Evolutionary conservation across 2,797 vertebrate species (phyloP).

Genomic region (Caiman crocodilus): DNA sequence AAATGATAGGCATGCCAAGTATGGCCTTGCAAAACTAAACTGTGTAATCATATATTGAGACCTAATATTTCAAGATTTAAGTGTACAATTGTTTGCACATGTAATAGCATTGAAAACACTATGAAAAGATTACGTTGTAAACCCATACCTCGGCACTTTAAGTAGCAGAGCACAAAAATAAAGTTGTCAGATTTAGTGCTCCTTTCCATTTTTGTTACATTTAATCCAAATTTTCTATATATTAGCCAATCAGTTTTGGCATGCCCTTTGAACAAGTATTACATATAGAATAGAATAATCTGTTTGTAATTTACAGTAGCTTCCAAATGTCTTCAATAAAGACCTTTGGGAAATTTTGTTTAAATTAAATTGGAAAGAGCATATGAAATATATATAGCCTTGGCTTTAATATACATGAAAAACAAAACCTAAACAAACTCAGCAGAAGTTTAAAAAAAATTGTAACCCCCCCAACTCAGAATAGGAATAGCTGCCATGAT

Average conservation of each 20-base stretch:
- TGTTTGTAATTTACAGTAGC: neutral
- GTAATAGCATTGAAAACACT: slow-evolving; percentile 44
- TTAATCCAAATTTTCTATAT: slow-evolving; percentile 27
- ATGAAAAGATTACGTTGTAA: neutral
- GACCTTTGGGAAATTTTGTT: no score
- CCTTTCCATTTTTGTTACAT: slow-evolving; percentile 32
- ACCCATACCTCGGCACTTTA: neutral
- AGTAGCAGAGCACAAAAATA: neutral
- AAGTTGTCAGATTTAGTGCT: neutral
- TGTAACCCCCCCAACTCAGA: neutral
- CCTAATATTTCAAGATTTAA: slow-evolving; percentile 51
- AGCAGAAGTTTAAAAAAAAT: slow-evolving; percentile 38
- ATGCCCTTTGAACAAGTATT: slow-evolving; percentile 14
- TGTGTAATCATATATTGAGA: neutral
- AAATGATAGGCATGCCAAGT: slow-evolving; percentile 45
- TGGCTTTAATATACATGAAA: slow-evolving; percentile 26
- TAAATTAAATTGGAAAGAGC: no score
- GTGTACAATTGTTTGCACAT: slow-evolving; percentile 17
- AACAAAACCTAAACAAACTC: slow-evolving; percentile 59
- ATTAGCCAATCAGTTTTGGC: neutral
- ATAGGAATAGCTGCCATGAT: slow-evolving; percentile 55
- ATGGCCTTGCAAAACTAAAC: slow-evolving; percentile 45
- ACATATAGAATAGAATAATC: neutral
- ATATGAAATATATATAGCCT: no score
- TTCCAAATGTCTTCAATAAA: no score